These are phyloP conservation scores for Saturnia japonica DNA, from an alignment of 2,888 invertebrate genomes.

Conservation along the genomic window DNA sequence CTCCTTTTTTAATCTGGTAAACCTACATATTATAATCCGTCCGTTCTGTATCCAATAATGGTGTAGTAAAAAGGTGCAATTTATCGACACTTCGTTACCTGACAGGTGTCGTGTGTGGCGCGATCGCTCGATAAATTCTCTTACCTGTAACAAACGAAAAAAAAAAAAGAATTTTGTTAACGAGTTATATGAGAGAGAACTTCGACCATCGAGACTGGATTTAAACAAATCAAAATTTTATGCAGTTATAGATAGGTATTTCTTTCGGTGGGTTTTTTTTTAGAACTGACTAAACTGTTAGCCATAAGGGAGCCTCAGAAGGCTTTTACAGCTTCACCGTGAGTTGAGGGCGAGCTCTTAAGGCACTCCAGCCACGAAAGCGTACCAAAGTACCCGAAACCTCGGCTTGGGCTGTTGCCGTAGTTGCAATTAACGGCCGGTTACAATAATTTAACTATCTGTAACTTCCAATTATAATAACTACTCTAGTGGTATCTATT, in stretches of 20 bases:
- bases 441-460: no score
- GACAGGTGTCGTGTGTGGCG: conserved; percentile 50
- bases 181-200: neutral
- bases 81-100: conserved; percentile 30
- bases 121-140: conserved; percentile 45
- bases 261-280: no score
- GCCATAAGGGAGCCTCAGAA: no score
- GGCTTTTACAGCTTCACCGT: no score
- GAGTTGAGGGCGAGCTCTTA: no score
- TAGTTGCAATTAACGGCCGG: no score
- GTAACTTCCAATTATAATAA: no score
- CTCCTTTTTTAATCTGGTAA: neutral
- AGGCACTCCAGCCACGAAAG: no score
- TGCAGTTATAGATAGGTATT: neutral
- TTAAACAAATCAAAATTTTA: neutral
- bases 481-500: no score
- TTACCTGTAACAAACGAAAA: conserved; percentile 57
- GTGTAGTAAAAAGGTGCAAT: conserved; percentile 13
- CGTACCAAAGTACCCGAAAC: no score
- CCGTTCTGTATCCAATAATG: conserved; percentile 2
- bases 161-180: conserved; percentile 16
- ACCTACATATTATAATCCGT: conserved; percentile 3
- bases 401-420: no score
- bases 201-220: neutral
- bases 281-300: no score